Evolutionary conservation across 2,888 invertebrate genomes (phyloP).

Genomic region (Hypomecis atomaria): DNA sequence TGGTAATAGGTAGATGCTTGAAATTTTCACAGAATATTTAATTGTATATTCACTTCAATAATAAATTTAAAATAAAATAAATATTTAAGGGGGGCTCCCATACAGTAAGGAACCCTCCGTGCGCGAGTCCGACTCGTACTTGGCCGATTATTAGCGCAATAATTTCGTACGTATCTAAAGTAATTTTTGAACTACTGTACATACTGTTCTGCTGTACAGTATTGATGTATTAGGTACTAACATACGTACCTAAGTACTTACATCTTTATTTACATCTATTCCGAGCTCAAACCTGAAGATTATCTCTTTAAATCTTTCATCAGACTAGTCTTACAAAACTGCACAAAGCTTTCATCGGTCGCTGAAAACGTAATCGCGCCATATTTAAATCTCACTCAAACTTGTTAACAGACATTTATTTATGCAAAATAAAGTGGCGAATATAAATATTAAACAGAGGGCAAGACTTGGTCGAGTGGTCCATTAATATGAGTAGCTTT

Average conservation of each 20-base stretch:
- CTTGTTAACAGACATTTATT: neutral
- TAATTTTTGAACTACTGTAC: too few relatives aligned
- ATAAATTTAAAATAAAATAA: too few relatives aligned
- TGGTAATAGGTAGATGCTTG: too few relatives aligned
- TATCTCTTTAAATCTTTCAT: neutral
- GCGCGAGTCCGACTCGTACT: too few relatives aligned
- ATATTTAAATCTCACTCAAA: neutral
- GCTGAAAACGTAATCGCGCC: slow-evolving; percentile 12
- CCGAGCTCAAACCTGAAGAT: neutral
- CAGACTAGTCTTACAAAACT: slow-evolving; percentile 8
- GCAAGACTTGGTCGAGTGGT: neutral
- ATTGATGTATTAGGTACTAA: too few relatives aligned
- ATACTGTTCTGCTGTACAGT: too few relatives aligned
- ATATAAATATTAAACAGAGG: slow-evolving; percentile 35
- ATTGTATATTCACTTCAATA: too few relatives aligned
- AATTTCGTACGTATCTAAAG: too few relatives aligned
- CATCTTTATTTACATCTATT: neutral
- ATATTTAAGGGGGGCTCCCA: too few relatives aligned
- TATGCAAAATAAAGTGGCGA: slow-evolving; percentile 4
- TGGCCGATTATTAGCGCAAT: too few relatives aligned
- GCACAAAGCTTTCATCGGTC: slow-evolving; percentile 3
- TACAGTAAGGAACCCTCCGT: too few relatives aligned
- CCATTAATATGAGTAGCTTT: neutral
- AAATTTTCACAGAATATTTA: too few relatives aligned
- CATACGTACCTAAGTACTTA: neutral